phyloP scores from a whole-genome alignment of 2,113 vertebrate genomes.

The Nannobrachium achirus region DNA sequence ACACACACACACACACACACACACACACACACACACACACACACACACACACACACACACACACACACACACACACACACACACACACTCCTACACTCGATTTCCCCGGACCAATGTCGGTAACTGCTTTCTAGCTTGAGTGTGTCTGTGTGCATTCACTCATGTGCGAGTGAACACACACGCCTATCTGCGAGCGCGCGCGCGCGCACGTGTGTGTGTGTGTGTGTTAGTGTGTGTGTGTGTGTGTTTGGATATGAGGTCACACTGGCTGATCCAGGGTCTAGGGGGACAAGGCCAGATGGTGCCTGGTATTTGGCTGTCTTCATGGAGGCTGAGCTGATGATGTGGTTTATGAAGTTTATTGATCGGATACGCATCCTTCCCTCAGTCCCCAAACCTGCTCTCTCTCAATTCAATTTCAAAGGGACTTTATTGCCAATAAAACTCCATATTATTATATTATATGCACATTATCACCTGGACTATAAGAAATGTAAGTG shows the following conservation, averaged over 20 bases:
- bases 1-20: not conserved
- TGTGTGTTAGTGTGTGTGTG: constrained; percentile 14
- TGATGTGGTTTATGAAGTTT: constrained; percentile 77
- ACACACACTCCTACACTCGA: constrained; percentile 2
- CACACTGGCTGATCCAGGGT: constrained; percentile 62
- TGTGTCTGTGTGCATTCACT: constrained; percentile 42
- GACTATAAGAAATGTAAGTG: too few species aligned
- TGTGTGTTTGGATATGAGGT: constrained; percentile 52
- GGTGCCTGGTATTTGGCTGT: constrained; percentile 71
- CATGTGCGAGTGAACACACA: constrained; percentile 30
- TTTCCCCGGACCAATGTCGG: constrained; percentile 28
- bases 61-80: constrained; percentile 8
- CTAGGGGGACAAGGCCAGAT: constrained; percentile 70
- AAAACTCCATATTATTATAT: too few species aligned
- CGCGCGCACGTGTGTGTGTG: not conserved
- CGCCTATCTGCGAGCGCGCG: too few species aligned
- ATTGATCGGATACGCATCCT: constrained; percentile 71
- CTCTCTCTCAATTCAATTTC: too few species aligned
- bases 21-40: not conserved
- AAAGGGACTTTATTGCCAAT: too few species aligned
- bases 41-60: not conserved
- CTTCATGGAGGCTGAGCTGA: constrained; percentile 66
- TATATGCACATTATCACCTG: too few species aligned
- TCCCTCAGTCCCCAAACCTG: constrained; percentile 57
- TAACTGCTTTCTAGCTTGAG: constrained; percentile 57